phyloP scores from a whole-genome alignment of 2,797 vertebrate genomes.

The Sebastes iracundus region DNA sequence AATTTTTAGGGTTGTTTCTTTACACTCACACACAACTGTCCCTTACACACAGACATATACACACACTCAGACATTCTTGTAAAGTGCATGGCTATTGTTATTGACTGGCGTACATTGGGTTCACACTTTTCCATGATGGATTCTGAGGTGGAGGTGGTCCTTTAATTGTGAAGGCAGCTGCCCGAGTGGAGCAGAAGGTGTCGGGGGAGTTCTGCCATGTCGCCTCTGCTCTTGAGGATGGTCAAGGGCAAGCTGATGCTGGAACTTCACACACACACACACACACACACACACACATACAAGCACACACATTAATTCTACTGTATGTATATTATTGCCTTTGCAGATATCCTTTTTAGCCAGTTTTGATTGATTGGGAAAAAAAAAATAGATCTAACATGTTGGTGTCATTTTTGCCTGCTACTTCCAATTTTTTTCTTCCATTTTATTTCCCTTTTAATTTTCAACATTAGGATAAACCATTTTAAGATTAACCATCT shows the following conservation, averaged over 20 bases:
- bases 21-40: neutral
- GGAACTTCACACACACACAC: conserved; percentile 36
- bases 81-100: conserved; percentile 78
- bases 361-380: neutral
- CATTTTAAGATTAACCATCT: neutral
- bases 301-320: neutral
- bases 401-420: neutral
- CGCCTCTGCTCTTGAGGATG: conserved; percentile 83
- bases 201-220: conserved; percentile 84
- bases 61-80: conserved; percentile 8
- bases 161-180: conserved; percentile 88
- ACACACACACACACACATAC: conserved; percentile 26
- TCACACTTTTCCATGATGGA: conserved; percentile 89
- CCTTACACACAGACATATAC: neutral
- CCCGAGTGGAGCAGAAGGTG: conserved; percentile 76
- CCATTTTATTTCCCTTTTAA: neutral
- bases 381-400: neutral
- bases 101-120: conserved; percentile 86
- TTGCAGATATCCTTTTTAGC: neutral
- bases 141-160: conserved; percentile 85
- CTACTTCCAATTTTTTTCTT: neutral
- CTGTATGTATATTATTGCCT: neutral
- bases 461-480: neutral
- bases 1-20: conserved; percentile 15
- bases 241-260: conserved; percentile 88